Evolutionary conservation across 1,140 invertebrate species (phyloP), one percentile per base, ranked within the genome.

Genomic region (Theocolax elegans): DNA sequence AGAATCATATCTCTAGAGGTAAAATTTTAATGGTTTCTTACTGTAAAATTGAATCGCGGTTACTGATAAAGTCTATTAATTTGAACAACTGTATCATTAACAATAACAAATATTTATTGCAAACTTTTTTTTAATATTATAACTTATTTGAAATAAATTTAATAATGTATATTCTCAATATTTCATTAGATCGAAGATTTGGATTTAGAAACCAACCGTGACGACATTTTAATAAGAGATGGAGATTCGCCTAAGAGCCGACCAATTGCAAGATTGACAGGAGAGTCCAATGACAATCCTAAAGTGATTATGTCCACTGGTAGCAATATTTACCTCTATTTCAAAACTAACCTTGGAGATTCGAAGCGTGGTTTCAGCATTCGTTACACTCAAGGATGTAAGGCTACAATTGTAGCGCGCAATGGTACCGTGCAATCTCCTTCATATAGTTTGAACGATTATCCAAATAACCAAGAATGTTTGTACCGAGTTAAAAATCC

Each of bases 391-490:
- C 93, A 95, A 86, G 94, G 93, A n/a, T 95, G 93, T 79, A 90
- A 88, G 82, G 93, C 93, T 1, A 94, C 93, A 2, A 91, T 96
- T 38, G 89, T 91, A 21, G 91, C 93, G 1, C 86, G 88, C 4
- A 95, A 95, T 81, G 95, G 95, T 25, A 95, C 93, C 1, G 88
- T 97, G 2, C 91, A 91, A 7, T 97, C 95, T 3, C 96, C 96
- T 2, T 95, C 95, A 6, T 97, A 91, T 75, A 92, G 92, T 4
- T 83, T 97, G 10, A 89, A 89, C 31, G 90, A 92, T 67, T 97
- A 97, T 82, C 95, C 96, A 0, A 94, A 92, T 77, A 97, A 97
- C 81, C 95, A 97, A 80, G 94, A 96, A 80, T 97, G 95, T 80
- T 88, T 93, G 48, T 96, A 95, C 75, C 92, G 91, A 79, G 91